These are phyloP conservation scores for Triplophysa yarkandensis DNA, from an alignment of 2,797 vertebrate species.

Conservation along the genomic window DNA sequence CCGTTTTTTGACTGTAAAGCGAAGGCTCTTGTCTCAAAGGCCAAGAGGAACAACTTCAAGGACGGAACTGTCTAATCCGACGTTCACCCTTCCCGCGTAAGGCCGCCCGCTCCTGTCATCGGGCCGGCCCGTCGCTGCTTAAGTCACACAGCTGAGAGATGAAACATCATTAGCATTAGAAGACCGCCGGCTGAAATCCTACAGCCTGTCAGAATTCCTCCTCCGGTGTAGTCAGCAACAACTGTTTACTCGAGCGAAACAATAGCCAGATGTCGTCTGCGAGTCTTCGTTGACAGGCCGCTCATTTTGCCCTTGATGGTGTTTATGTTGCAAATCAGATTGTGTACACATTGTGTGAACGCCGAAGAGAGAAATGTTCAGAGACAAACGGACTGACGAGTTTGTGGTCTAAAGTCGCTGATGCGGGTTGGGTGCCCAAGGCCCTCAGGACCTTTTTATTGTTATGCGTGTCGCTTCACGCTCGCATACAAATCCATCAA, in stretches of 20 bases:
- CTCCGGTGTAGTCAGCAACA: slow-evolving; percentile 20
- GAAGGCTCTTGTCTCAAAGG: background rate
- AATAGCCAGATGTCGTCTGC: slow-evolving; percentile 40
- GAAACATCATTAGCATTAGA: slow-evolving; percentile 39
- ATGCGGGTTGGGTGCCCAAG: background rate
- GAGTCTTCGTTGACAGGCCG: slow-evolving; percentile 30
- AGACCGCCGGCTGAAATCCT: slow-evolving; percentile 25
- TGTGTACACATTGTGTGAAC: slow-evolving; percentile 3
- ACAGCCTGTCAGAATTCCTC: slow-evolving; percentile 25
- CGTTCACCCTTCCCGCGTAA: slow-evolving; percentile 9
- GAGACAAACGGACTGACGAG: background rate
- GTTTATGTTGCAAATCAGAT: slow-evolving; percentile 47
- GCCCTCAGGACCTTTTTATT: slow-evolving; percentile 10
- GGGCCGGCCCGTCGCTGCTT: slow-evolving; percentile 19
- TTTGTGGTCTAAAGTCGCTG: background rate
- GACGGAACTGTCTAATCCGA: slow-evolving; percentile 1
- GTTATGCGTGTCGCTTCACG: slow-evolving; percentile 5
- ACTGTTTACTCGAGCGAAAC: slow-evolving; percentile 44
- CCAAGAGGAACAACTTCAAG: slow-evolving; percentile 16
- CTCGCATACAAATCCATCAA: slow-evolving; percentile 12
- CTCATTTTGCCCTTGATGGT: slow-evolving; percentile 57
- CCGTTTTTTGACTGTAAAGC: background rate
- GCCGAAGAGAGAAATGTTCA: background rate
- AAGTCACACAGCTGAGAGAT: slow-evolving; percentile 34
- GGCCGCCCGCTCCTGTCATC: slow-evolving; percentile 15